Conservation (phyloP, 2,797 vertebrate genomes). For the Decapterus maruadsi region DNA sequence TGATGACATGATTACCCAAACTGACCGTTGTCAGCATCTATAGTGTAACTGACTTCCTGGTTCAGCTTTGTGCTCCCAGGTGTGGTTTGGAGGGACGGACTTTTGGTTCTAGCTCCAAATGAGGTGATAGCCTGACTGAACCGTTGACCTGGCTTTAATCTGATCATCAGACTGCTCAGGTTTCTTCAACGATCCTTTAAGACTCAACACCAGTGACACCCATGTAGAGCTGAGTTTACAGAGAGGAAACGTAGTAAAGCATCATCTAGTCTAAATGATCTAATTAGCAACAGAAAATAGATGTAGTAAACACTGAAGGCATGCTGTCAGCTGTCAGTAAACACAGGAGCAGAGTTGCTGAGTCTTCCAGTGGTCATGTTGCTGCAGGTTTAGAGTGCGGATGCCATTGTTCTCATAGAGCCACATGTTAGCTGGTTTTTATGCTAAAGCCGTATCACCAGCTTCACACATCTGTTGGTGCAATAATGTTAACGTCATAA, state of each 20-base stretch:
- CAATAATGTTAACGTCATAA: constrained; percentile 30
- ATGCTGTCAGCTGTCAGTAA: constrained; percentile 8
- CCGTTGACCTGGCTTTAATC: background rate
- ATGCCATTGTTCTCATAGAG: constrained; percentile 46
- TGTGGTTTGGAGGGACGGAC: too few relatives aligned
- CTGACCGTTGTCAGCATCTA: background rate
- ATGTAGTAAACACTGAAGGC: background rate
- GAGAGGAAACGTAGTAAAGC: constrained; percentile 16
- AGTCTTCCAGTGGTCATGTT: background rate
- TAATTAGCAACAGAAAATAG: constrained; percentile 18
- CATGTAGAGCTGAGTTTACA: background rate
- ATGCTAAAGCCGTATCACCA: constrained; percentile 28
- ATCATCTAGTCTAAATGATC: constrained; percentile 21
- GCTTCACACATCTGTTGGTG: constrained; percentile 55
- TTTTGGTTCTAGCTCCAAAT: constrained; percentile 6
- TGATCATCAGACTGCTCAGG: background rate
- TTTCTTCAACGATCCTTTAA: background rate
- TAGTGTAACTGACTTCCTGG: background rate
- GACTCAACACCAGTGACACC: background rate
- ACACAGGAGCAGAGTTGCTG: background rate
- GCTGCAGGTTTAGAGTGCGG: constrained; percentile 8
- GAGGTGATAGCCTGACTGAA: background rate
- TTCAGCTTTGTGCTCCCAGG: background rate
- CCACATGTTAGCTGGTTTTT: constrained; percentile 43
- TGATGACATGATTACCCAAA: background rate